Conservation (phyloP, 53 echinoderm and acorn worm species). For the Crossaster papposus region DNA sequence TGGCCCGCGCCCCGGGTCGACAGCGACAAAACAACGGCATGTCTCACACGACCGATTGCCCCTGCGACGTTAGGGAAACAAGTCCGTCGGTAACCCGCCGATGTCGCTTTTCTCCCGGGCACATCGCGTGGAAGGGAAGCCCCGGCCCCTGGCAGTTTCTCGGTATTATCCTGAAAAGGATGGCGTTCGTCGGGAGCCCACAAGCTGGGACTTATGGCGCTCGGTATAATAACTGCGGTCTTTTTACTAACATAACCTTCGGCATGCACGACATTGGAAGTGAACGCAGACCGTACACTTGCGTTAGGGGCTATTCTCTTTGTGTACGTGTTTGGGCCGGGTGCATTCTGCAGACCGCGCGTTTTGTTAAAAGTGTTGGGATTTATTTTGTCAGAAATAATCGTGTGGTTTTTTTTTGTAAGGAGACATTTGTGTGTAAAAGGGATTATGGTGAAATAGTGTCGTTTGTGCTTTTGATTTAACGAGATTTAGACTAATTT, state of each 20-base stretch:
- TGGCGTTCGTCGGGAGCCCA: slow-evolving; percentile 12
- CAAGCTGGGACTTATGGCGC: slow-evolving; percentile 25
- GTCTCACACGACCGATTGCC: slow-evolving; percentile 36
- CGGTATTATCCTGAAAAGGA: not conserved
- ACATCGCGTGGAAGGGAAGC: slow-evolving; percentile 31
- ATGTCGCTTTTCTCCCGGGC: slow-evolving; percentile 23
- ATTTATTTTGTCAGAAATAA: not conserved
- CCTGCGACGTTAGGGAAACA: not conserved
- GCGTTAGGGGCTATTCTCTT: not conserved
- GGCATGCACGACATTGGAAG: not conserved
- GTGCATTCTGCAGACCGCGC: slow-evolving; percentile 26
- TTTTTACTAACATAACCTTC: not conserved
- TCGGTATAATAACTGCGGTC: slow-evolving; percentile 21
- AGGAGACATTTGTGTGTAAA: not conserved
- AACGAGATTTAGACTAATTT: no score
- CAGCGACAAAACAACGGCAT: slow-evolving; percentile 24
- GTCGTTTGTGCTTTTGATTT: no score
- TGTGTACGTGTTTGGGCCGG: not conserved
- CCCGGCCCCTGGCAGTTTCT: not conserved
- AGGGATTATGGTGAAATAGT: not conserved
- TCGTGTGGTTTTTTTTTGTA: slow-evolving; percentile 1
- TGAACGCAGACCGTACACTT: not conserved
- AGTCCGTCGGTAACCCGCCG: not conserved
- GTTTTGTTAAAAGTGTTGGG: slow-evolving; percentile 25
- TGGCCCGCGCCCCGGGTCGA: slow-evolving; percentile 42